Percentiles rank a stretch among this genome's conserved stretches.
Evolutionary conservation across 2,888 invertebrate genomes (phyloP).

Genomic region (Aelia acuminata): DNA sequence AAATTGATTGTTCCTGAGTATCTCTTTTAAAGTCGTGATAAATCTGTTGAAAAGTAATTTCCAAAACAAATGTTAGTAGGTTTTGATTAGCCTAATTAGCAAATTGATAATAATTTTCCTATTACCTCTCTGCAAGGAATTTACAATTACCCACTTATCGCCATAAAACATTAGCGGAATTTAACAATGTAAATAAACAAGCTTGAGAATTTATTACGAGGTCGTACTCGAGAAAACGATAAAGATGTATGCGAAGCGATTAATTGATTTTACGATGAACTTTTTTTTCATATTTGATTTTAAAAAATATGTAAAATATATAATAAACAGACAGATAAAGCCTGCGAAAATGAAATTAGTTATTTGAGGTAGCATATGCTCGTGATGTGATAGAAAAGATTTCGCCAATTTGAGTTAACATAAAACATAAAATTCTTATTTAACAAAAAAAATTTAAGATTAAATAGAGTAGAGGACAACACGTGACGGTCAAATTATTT

Average conservation of each 20-base stretch:
- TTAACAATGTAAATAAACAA: conserved; percentile 35
- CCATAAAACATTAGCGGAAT: neutral
- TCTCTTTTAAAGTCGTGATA: neutral
- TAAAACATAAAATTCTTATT: no score
- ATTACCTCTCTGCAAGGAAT: neutral
- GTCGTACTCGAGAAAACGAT: neutral
- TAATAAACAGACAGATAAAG: neutral
- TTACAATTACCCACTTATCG: neutral
- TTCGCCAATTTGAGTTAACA: no score
- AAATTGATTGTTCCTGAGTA: no score
- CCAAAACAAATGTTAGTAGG: neutral
- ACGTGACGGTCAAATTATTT: no score
- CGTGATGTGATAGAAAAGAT: no score
- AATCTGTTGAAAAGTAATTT: neutral
- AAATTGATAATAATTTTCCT: conserved; percentile 19
- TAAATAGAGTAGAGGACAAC: no score
- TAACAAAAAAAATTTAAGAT: no score
- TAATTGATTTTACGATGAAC: neutral
- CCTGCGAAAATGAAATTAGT: neutral
- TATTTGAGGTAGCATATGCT: no score
- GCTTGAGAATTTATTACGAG: conserved; percentile 11
- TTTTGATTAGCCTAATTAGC: neutral
- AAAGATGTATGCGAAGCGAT: neutral
- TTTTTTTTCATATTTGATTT: neutral
- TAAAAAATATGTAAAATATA: neutral